Percentiles rank a stretch among this genome's conserved stretches.
Conservation (phyloP, 2,113 vertebrate genomes). For the Dermatemys mawii region DNA sequence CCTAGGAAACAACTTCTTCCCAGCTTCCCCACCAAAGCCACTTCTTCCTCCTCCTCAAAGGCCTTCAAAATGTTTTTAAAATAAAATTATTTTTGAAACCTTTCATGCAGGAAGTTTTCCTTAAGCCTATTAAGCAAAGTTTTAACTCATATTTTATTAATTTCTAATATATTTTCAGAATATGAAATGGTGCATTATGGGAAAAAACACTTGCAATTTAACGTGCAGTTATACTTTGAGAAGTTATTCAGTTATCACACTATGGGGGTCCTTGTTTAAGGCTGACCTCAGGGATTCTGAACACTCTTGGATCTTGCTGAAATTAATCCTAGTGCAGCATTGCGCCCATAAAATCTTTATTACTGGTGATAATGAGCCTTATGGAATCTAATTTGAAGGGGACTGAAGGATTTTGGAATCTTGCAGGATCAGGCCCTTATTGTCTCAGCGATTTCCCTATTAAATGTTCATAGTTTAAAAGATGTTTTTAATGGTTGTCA, state of each 20-base stretch:
- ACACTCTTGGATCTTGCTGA: not conserved
- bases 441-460: not conserved
- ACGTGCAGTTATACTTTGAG: not conserved
- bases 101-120: not conserved
- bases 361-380: not conserved
- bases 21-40: not conserved
- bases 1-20: not conserved
- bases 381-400: not conserved
- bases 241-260: not conserved
- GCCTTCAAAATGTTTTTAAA: not conserved
- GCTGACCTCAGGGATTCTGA: not conserved
- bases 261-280: not conserved
- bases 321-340: not conserved
- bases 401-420: not conserved
- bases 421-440: not conserved
- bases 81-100: not conserved
- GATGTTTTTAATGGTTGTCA: not conserved
- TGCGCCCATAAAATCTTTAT: not conserved
- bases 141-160: not conserved
- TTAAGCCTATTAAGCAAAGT: not conserved
- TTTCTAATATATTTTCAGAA: not conserved
- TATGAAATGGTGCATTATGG: not conserved
- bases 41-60: not conserved
- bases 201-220: not conserved
- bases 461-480: not conserved